Evolutionary conservation across 2,888 invertebrate genomes (phyloP).

Genomic region (Smittia aterrima): DNA sequence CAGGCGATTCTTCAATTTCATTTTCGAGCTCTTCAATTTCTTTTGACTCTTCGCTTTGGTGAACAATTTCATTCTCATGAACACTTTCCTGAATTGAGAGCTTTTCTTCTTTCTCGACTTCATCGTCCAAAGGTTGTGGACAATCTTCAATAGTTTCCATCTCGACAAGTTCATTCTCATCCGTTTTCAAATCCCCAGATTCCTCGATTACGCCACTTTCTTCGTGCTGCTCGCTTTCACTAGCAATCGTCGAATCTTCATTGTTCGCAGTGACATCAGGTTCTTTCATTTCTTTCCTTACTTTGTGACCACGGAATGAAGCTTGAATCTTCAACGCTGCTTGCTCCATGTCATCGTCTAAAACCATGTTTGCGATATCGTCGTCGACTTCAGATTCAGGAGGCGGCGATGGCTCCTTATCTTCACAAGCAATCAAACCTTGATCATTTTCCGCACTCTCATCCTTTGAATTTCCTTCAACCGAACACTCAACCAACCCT

Average conservation of each 20-base stretch:
- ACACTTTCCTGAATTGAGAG: too few relatives aligned
- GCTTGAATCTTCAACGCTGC: conserved; percentile 42
- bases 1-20: conserved; percentile 30
- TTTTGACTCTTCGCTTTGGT: neutral
- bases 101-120: too few relatives aligned
- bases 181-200: neutral
- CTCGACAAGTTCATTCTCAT: neutral
- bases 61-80: neutral
- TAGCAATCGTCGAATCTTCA: neutral
- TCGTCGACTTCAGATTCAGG: conserved; percentile 10
- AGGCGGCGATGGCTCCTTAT: too few relatives aligned
- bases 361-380: conserved; percentile 26
- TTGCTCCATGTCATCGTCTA: conserved; percentile 32
- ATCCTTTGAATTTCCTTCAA: neutral
- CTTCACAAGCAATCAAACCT: neutral
- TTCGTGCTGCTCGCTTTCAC: neutral
- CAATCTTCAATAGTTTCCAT: conserved; percentile 10
- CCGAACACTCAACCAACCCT: neutral
- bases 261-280: too few relatives aligned
- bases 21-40: conserved; percentile 14
- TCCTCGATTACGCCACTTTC: neutral
- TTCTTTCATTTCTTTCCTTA: conserved; percentile 38
- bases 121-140: neutral
- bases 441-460: neutral
- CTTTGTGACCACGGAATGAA: conserved; percentile 42